These are phyloP conservation scores for Pseudocheirus occidentalis DNA, from an alignment of 2,797 vertebrate species.

Conservation along the genomic window DNA sequence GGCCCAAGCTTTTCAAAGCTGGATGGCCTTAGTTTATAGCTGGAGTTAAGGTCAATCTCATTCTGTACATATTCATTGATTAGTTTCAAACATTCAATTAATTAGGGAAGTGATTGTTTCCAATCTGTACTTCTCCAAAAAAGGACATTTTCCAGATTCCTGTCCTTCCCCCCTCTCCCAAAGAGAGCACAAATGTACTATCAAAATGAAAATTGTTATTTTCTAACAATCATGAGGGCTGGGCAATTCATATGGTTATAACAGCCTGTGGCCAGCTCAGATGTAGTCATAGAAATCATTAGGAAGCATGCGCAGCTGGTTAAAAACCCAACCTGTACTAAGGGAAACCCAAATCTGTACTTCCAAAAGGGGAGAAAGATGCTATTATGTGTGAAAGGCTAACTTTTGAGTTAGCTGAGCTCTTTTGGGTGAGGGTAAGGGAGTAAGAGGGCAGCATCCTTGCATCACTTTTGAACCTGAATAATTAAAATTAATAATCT, in stretches of 20 bases:
- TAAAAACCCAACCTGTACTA: not conserved
- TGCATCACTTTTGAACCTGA: not conserved
- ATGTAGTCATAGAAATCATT: not conserved
- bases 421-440: not conserved
- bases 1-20: conserved; percentile 61
- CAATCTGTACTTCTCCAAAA: conserved; percentile 1
- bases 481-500: not conserved
- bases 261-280: not conserved
- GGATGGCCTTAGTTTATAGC: conserved; percentile 18
- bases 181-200: conserved; percentile 51
- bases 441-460: not conserved
- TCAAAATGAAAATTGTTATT: conserved; percentile 43
- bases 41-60: not conserved
- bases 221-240: conserved; percentile 58
- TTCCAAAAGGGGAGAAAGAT: not conserved
- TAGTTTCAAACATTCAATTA: not conserved
- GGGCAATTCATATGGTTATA: not conserved
- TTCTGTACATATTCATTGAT: not conserved
- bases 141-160: conserved; percentile 8
- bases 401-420: conserved; percentile 29
- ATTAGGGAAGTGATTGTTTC: conserved; percentile 4
- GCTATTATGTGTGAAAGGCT: not conserved
- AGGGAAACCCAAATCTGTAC: not conserved
- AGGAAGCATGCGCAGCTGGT: not conserved
- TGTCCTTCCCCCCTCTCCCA: not conserved